Percentiles rank a stretch among this genome's conserved stretches.
Conservation (phyloP, 1,140 invertebrate genomes). For the Drosophila paulistorum region DNA sequence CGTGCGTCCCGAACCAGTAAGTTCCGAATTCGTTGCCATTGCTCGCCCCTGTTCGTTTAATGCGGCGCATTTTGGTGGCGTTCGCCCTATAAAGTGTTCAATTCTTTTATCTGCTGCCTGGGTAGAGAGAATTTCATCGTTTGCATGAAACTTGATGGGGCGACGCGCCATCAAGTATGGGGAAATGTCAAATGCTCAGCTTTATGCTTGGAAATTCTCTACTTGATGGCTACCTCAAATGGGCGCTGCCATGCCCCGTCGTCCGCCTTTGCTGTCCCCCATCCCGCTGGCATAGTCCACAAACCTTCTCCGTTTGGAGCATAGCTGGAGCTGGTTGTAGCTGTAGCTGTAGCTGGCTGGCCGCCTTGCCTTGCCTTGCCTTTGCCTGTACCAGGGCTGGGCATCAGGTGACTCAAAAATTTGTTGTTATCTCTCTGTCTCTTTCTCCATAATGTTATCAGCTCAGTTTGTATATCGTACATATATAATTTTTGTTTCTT, state of each 20-base stretch:
- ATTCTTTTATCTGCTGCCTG: slow-evolving; percentile 56
- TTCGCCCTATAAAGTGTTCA: slow-evolving; percentile 75
- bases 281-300: neutral
- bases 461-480: slow-evolving; percentile 3
- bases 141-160: slow-evolving; percentile 67
- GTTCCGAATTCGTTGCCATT: slow-evolving; percentile 32
- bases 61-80: slow-evolving; percentile 75
- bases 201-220: slow-evolving; percentile 58
- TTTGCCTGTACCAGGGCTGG: slow-evolving; percentile 48
- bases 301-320: slow-evolving; percentile 18
- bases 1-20: slow-evolving; percentile 60
- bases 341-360: slow-evolving; percentile 54
- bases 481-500: slow-evolving; percentile 60
- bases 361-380: slow-evolving; percentile 55
- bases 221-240: slow-evolving; percentile 80
- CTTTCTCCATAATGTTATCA: slow-evolving; percentile 38
- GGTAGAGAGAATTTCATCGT: slow-evolving; percentile 51
- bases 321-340: slow-evolving; percentile 50
- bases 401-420: slow-evolving; percentile 13
- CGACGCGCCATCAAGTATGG: slow-evolving; percentile 78
- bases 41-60: slow-evolving; percentile 32
- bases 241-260: slow-evolving; percentile 68
- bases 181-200: slow-evolving; percentile 79
- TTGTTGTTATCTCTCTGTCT: neutral
- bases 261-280: slow-evolving; percentile 45